Conservation (phyloP, 1,140 invertebrate genomes). For the Papilio dardanus region DNA sequence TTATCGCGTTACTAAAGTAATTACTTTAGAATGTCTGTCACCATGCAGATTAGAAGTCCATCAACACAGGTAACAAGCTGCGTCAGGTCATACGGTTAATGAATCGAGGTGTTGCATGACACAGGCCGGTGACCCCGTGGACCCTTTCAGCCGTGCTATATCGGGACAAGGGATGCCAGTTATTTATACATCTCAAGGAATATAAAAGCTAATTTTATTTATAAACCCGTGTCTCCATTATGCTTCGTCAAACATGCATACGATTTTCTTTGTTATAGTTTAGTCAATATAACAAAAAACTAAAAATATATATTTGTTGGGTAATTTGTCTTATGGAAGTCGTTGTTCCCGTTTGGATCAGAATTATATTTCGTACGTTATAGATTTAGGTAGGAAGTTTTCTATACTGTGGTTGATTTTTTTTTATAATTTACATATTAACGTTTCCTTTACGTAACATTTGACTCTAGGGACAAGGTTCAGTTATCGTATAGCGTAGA, state of each 20-base stretch:
- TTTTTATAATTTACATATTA: not conserved
- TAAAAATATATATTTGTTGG: too few relatives aligned
- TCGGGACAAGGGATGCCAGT: constrained; percentile 20
- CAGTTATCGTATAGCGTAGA: not conserved
- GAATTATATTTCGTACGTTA: not conserved
- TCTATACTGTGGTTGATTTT: not conserved
- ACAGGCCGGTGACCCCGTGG: constrained; percentile 31
- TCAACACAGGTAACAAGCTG: not conserved
- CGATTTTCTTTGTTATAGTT: too few relatives aligned
- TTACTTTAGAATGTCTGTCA: constrained; percentile 9
- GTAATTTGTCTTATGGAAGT: not conserved
- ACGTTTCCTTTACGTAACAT: not conserved
- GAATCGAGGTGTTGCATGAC: constrained; percentile 43
- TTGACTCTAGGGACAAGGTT: not conserved
- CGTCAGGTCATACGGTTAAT: constrained; percentile 40
- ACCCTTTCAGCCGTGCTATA: constrained; percentile 30
- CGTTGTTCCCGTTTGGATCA: not conserved
- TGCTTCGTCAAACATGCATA: too few relatives aligned
- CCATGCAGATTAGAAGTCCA: constrained; percentile 17
- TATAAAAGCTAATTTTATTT: not conserved
- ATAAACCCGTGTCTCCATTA: too few relatives aligned
- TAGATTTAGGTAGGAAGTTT: not conserved
- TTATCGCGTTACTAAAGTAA: constrained; percentile 8
- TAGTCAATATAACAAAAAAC: not conserved
- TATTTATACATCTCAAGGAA: constrained; percentile 5